These are phyloP conservation scores for Myotis yumanensis DNA, from an alignment of 2,113 vertebrate genomes.

Conservation along the genomic window DNA sequence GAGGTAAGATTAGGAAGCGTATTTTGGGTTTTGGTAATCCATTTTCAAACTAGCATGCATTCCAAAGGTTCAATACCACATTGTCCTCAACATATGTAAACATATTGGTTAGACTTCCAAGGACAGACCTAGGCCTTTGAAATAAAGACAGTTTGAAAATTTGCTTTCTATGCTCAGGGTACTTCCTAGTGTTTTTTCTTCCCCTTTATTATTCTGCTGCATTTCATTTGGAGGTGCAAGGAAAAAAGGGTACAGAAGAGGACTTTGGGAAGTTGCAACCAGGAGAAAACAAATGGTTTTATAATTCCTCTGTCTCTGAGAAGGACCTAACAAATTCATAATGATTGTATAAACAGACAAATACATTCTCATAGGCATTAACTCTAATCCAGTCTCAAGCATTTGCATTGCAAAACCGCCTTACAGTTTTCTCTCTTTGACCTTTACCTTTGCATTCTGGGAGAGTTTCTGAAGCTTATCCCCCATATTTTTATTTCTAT, in stretches of 20 bases:
- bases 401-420: slow-evolving; percentile 2
- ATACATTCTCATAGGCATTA: neutral
- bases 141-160: neutral
- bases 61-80: neutral
- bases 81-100: neutral
- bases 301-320: neutral
- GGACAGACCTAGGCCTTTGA: neutral
- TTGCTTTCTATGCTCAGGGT: neutral
- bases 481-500: neutral
- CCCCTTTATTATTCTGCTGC: neutral
- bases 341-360: neutral
- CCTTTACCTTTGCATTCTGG: neutral
- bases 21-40: neutral
- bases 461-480: neutral
- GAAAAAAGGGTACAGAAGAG: neutral
- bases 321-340: neutral
- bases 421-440: neutral
- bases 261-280: neutral
- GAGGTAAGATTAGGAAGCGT: neutral
- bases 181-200: neutral
- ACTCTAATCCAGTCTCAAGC: neutral
- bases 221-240: slow-evolving; percentile 4
- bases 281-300: neutral
- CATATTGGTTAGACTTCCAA: neutral
- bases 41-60: neutral